A percentile compares a stretch with the other conserved stretches of the same genome.
Evolutionary conservation across 2,113 vertebrate genomes (phyloP).

Genomic region (Phylloscopus whistleri): DNA sequence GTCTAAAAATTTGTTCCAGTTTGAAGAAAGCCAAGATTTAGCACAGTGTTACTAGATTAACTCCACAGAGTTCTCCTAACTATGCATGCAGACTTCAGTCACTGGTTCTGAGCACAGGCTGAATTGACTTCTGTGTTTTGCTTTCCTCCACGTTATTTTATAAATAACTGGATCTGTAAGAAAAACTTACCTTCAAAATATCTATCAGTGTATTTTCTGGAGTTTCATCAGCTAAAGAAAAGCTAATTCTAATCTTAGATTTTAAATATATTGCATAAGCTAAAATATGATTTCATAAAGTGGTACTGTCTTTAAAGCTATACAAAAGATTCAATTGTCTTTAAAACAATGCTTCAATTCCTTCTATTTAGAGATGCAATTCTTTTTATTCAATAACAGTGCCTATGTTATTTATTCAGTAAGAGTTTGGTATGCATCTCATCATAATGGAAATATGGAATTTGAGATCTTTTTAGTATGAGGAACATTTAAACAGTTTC

Average conservation of each 20-base stretch:
- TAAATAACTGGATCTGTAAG: background rate
- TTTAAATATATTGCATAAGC: background rate
- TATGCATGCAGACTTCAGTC: background rate
- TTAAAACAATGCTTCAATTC: background rate
- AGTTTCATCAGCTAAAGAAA: background rate
- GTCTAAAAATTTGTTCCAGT: background rate
- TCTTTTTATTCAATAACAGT: background rate
- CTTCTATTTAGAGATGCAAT: background rate
- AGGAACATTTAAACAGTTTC: background rate
- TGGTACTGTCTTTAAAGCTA: background rate
- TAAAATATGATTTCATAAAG: background rate
- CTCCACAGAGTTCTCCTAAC: background rate
- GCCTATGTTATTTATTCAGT: background rate
- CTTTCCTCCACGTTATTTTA: background rate
- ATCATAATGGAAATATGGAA: background rate
- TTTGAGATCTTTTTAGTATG: background rate
- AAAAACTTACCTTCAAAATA: background rate
- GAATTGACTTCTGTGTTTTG: background rate
- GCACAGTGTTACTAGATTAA: background rate
- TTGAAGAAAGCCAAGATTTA: background rate
- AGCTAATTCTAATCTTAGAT: background rate
- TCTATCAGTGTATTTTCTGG: background rate
- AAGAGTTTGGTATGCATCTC: background rate
- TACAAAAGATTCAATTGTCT: background rate
- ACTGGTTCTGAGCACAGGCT: background rate